phyloP scores from a whole-genome alignment of 2,113 vertebrate genomes.

The Sapajus apella region DNA sequence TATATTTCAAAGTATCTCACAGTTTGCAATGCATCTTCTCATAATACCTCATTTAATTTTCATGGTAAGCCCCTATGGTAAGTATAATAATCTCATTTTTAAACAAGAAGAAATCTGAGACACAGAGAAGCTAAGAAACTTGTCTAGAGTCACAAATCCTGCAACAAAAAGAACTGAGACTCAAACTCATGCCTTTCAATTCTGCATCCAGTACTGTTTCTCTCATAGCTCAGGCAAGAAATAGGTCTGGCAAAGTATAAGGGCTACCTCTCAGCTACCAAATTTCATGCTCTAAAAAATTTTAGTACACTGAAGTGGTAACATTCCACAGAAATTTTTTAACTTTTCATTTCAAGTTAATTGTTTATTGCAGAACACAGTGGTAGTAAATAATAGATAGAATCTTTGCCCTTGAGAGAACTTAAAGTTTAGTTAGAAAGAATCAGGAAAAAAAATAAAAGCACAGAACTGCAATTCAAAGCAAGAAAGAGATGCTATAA shows the following conservation, averaged over 20 bases:
- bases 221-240: not conserved
- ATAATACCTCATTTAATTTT: not conserved
- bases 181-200: not conserved
- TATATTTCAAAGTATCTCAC: not conserved
- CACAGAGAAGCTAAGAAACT: not conserved
- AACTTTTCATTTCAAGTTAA: slow-evolving; percentile 44
- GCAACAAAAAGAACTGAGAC: not conserved
- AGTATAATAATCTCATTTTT: not conserved
- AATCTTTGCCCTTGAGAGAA: slow-evolving; percentile 19
- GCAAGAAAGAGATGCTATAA: not conserved
- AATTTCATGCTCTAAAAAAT: slow-evolving; percentile 53
- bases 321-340: slow-evolving; percentile 3
- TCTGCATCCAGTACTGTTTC: not conserved
- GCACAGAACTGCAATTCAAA: not conserved
- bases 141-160: not conserved
- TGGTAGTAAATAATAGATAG: slow-evolving; percentile 47
- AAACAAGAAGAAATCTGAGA: not conserved
- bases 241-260: not conserved
- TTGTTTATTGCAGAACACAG: not conserved
- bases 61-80: not conserved
- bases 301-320: not conserved
- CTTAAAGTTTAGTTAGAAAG: not conserved
- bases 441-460: not conserved
- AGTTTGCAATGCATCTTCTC: not conserved
- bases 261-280: not conserved